phyloP scores from a whole-genome alignment of 1,140 invertebrate genomes.

The Drosophila cardini region DNA sequence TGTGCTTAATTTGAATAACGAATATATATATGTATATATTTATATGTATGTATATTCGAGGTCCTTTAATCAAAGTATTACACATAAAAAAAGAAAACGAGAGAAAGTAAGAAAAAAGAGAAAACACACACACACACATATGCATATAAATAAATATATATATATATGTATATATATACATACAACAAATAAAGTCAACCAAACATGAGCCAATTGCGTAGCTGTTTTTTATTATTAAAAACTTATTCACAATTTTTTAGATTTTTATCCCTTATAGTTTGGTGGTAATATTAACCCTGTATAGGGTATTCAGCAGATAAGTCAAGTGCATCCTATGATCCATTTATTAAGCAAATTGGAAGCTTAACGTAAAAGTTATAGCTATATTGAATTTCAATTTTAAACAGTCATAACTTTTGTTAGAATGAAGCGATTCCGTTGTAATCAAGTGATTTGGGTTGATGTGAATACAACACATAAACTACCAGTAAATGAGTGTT shows the following conservation, averaged over 20 bases:
- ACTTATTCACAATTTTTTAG: neutral
- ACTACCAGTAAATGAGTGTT: too few relatives aligned
- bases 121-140: too few relatives aligned
- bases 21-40: constrained; percentile 43
- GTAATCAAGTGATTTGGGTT: too few relatives aligned
- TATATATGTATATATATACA: constrained; percentile 52
- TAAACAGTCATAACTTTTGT: too few relatives aligned
- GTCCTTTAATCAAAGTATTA: constrained; percentile 84
- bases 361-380: too few relatives aligned
- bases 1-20: constrained; percentile 62
- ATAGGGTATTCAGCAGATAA: too few relatives aligned
- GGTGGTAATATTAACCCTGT: too few relatives aligned
- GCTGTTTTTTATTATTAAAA: constrained; percentile 11
- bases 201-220: constrained; percentile 60
- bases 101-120: constrained; percentile 41
- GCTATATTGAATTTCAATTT: too few relatives aligned
- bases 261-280: neutral
- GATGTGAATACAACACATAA: too few relatives aligned
- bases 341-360: too few relatives aligned
- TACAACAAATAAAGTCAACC: constrained; percentile 72
- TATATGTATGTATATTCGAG: constrained; percentile 65
- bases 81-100: constrained; percentile 38
- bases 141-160: constrained; percentile 33
- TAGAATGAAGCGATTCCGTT: too few relatives aligned
- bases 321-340: too few relatives aligned